phyloP scores from a whole-genome alignment of 2,797 vertebrate genomes.

The Sorex maritimensis region DNA sequence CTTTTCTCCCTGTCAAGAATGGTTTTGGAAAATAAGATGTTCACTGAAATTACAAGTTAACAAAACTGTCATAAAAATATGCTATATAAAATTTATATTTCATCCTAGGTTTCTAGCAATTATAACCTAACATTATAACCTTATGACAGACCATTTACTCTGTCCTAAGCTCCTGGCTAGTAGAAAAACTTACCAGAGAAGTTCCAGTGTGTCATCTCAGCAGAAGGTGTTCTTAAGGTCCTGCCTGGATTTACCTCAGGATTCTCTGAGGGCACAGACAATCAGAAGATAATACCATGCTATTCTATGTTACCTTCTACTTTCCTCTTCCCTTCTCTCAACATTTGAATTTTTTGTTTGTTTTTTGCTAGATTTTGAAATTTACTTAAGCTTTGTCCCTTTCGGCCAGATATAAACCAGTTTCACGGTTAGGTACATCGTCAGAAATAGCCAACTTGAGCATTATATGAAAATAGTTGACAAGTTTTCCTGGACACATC shows the following conservation, averaged over 20 bases:
- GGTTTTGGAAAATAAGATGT: slow-evolving; percentile 41
- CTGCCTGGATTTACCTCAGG: slow-evolving; percentile 1
- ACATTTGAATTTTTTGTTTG: background rate
- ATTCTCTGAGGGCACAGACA: background rate
- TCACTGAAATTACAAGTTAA: slow-evolving; percentile 31
- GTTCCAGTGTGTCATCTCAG: background rate
- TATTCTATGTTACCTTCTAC: background rate
- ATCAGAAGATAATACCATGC: background rate
- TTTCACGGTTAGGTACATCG: slow-evolving; percentile 47
- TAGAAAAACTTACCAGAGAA: background rate
- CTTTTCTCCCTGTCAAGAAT: background rate
- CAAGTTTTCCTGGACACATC: slow-evolving; percentile 27
- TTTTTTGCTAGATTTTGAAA: slow-evolving; percentile 49
- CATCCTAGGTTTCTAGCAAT: background rate
- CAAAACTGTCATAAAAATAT: slow-evolving; percentile 34
- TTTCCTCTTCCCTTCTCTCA: background rate
- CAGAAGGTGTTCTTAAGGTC: background rate
- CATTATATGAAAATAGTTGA: slow-evolving; percentile 31
- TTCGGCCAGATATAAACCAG: slow-evolving; percentile 31
- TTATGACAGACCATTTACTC: background rate
- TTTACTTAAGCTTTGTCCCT: slow-evolving; percentile 53
- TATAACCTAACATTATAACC: background rate
- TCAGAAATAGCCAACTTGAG: slow-evolving; percentile 41
- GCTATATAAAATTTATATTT: background rate
- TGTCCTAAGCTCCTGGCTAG: background rate